Percentiles rank a stretch among this genome's conserved stretches.
phyloP scores from a whole-genome alignment of 2,113 vertebrate species.

The Pimephales promelas region DNA sequence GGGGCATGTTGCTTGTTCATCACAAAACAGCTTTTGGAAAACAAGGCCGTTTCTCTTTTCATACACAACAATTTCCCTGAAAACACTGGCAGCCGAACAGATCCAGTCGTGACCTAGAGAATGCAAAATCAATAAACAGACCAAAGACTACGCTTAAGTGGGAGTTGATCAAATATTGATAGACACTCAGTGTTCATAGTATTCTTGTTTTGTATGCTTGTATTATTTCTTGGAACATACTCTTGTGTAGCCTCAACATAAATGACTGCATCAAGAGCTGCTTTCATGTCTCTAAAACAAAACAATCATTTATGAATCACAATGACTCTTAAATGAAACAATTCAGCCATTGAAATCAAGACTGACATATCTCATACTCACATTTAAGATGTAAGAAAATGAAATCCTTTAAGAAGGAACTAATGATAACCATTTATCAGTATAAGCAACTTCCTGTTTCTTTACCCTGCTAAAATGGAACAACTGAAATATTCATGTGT shows the following conservation, averaged over 20 bases:
- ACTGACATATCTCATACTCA: neutral
- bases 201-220: neutral
- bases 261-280: neutral
- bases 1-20: neutral
- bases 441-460: conserved; percentile 70
- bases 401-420: conserved; percentile 51
- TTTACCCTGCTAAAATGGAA: conserved; percentile 67
- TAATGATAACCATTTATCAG: conserved; percentile 63
- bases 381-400: neutral
- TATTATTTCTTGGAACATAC: conserved; percentile 9
- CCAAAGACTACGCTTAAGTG: conserved; percentile 50
- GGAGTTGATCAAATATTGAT: conserved; percentile 62
- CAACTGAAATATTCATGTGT: conserved; percentile 77
- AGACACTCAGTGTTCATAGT: conserved; percentile 26
- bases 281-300: neutral
- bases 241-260: conserved; percentile 5
- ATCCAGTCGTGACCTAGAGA: conserved; percentile 58
- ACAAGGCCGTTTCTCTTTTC: neutral
- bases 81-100: conserved; percentile 30
- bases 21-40: neutral
- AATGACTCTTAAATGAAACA: neutral
- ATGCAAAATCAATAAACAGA: conserved; percentile 65
- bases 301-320: neutral
- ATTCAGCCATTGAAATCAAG: neutral
- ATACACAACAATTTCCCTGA: neutral